Evolutionary conservation across 1,140 invertebrate species (phyloP), one percentile per base, ranked within the genome.

Genomic region (Hormaphis cornu): DNA sequence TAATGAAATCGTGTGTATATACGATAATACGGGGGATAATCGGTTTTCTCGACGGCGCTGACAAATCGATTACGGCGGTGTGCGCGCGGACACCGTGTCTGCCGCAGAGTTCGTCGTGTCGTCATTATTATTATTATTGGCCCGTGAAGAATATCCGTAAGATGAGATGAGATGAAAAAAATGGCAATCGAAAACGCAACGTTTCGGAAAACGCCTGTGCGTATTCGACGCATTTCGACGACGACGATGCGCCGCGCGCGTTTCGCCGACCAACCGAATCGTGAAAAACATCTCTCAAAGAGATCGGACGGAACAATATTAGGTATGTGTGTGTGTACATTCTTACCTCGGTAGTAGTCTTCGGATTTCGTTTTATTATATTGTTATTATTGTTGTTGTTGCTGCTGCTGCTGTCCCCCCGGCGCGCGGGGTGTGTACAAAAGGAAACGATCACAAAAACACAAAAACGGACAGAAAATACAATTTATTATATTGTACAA

Each of bases 1-100:
- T 53, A 53, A 33, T 53, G 18, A 53, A 18, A 53, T 6, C 48
- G 46, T 52, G 10, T n/a, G 20, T 24, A 24, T 52, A 50, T 50
- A 24, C 48, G 24, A 26, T 26, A 16, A 28, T 28, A n/a, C 40
- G 16, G 18, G 33, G 33, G 33, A 58, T 58, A 58, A 58, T 58
- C 54, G 54, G 54, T 40, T 24, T 40, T 58, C 24, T 58, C 52
- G 5, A 24, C 50, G 30, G 16, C 33, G 20, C 52, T 40, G 54
- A 58, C 35, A 58, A 58, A 58, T 58, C 54, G 54, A 58, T 58
- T 58, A 40, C 35, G 54, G 40, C 33, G 54, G 53, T 33, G 53
- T 22, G n/a, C 35, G 22, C 22, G 20, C 33, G n/a, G n/a, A n/a
- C n/a, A 58, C 54, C 54, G 54, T 58, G 54, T 58, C 35, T 20